Evolutionary conservation across 2,113 vertebrate genomes (phyloP).

Genomic region (Acrocephalus kingi): DNA sequence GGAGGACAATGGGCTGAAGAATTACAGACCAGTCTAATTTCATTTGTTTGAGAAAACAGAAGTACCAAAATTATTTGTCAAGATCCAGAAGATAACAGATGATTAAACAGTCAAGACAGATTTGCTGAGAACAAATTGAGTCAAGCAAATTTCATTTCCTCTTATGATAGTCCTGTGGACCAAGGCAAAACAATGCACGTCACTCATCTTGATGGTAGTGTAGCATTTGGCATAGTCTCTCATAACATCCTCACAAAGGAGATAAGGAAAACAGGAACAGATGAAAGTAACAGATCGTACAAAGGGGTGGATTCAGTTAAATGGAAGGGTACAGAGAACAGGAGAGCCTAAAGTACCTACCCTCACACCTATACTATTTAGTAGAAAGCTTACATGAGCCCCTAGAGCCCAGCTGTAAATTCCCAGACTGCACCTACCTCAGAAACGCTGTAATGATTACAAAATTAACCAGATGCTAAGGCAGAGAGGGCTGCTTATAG

Average conservation of each 20-base stretch:
- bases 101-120: conserved; percentile 40
- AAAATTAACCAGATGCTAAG: not conserved
- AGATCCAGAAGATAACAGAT: conserved; percentile 20
- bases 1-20: not conserved
- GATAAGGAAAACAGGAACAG: not conserved
- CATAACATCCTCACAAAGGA: not conserved
- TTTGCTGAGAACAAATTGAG: conserved; percentile 36
- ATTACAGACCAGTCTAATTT: not conserved
- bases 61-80: not conserved
- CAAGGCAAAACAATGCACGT: not conserved
- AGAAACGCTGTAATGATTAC: not conserved
- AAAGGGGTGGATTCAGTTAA: not conserved
- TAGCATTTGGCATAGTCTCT: not conserved
- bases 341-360: not conserved
- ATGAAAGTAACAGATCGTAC: not conserved
- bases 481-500: not conserved
- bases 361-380: not conserved
- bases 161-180: not conserved
- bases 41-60: conserved; percentile 2
- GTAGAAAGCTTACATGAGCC: not conserved
- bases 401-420: not conserved
- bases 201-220: conserved; percentile 17
- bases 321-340: not conserved
- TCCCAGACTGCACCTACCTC: not conserved
- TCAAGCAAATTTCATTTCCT: conserved; percentile 59